Evolutionary conservation across 2,797 vertebrate species (phyloP), one percentile per base, ranked within the genome.

Genomic region (Petrocephalus sullivani): DNA sequence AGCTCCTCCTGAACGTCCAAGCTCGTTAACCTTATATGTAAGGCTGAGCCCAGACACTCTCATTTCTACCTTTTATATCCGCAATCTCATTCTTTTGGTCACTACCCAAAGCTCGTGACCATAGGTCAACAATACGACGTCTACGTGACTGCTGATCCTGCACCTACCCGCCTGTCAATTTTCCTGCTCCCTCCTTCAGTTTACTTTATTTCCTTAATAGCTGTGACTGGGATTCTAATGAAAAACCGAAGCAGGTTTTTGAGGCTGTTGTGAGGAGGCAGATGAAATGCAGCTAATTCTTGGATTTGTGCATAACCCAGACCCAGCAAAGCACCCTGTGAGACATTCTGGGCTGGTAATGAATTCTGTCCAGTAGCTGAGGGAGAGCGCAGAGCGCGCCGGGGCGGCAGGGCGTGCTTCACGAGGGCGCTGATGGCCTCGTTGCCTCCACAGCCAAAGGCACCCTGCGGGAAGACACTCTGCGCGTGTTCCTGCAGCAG

Each of bases 401-500:
- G 37, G 12, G 64, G 4, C 33, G 23, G 10, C 14, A 12, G 64
- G 28, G 33, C 12, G 2, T 67, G 23, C 4, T 33, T 57, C 54
- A 10, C 4, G 41, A 21, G n/a, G 23, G 81, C 9, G 46, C 81
- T 49, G 81, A 53, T 83, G n/a, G 21, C 19, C n/a, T 53, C 6
- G 37, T 41, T 86, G 28, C 46, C 84, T 58, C 28, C 51, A 37
- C 90, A 99, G 98, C 96, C 67, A 99, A 99, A 92, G 98, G 98
- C 60, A 99, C 98, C 2, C 95, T 99, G 21, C 96, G 97, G 71
- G 98, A 99, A 93, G 98, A 99, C 64, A 99, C 98, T 0, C 96
- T 99, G 93, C 95, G 97, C 87, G 94, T 98, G 85, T 99, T 99
- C 94, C 96, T 99, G 81, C 98, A 98, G 95, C 98, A 99, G 95